Base-by-base conservation (phyloP, 1,140 invertebrate genomes). In the Chymomyza costata region DNA sequence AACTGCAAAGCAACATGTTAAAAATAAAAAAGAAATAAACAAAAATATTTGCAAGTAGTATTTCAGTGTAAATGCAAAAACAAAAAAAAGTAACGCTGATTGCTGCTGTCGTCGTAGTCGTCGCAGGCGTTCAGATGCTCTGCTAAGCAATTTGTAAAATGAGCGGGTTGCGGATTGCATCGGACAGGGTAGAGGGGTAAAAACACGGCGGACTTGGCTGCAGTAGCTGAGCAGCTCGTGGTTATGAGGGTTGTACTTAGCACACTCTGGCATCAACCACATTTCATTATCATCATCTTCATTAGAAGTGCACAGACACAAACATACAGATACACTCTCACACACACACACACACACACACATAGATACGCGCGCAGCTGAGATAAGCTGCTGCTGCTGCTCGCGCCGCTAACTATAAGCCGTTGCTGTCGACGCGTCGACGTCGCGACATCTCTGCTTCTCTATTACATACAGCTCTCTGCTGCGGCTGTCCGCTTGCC, bases 201-300 rank as follows among this genome's bases (percentile, higher is more conserved):
- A 21, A 37, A 50, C 13, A 34, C 15, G 38, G 30, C 2, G 8
- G 16, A 15, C 15, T 38, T 13, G 8, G 14, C 3, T 18, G 57
- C 43, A 39, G 54, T n/a, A n/a, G n/a, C n/a, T n/a, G n/a, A n/a
- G 49, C 40, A 43, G 57, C 51, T 63, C 63, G 59, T 63, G 61
- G 58, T 48, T 63, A 64, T 64, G 38, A 59, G 47, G 44, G 60
- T n/a, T 60, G 48, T 62, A 53, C 57, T 62, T 60, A 45, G 59
- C 56, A 34, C 15, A 16, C n/a, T 35, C 40, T 41, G 44, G 39
- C 47, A 57, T 51, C 40, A 56, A 54, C 52, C 69, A 51, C 64
- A 68, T 74, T 74, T 74, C 64, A 74, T 74, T 74, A 74, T 74
- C 69, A 58, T 58, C 49, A 65, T 76, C 70, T 76, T 70, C 71